These are phyloP conservation scores for Pseudococcus jackbeardsleyi DNA, from an alignment of 2,888 invertebrate genomes.

Conservation along the genomic window DNA sequence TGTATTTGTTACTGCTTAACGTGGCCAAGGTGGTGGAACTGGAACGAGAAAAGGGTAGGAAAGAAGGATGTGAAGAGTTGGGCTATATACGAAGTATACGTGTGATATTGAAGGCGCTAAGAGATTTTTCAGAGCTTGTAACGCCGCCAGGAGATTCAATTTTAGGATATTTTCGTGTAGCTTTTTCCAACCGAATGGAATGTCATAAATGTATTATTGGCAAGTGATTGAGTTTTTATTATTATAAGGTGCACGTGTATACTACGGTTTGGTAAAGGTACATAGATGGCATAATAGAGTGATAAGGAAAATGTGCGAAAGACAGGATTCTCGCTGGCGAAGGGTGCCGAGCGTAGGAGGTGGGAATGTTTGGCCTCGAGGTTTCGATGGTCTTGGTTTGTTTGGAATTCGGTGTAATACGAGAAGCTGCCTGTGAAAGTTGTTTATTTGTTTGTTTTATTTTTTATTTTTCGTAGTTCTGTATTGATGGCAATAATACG, in stretches of 20 bases:
- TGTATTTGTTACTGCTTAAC: background rate
- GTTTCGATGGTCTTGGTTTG: background rate
- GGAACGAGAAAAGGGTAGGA: background rate
- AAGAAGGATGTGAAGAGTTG: background rate
- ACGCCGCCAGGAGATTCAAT: constrained; percentile 14
- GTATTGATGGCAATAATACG: no score
- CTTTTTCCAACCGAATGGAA: constrained; percentile 12
- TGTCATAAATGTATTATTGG: constrained; percentile 28
- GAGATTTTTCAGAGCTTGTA: background rate
- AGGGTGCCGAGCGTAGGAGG: background rate
- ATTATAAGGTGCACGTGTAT: constrained; percentile 6
- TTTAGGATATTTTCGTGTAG: background rate
- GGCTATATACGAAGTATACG: background rate
- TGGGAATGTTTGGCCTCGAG: background rate
- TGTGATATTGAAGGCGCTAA: constrained; percentile 12
- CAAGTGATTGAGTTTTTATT: constrained; percentile 24
- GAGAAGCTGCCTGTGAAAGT: no score
- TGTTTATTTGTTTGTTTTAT: no score
- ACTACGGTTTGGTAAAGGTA: background rate
- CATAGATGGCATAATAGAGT: background rate
- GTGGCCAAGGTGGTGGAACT: background rate
- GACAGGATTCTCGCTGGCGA: background rate
- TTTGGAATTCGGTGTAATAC: background rate
- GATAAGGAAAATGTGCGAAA: background rate
- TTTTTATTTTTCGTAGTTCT: no score